Base-by-base conservation (phyloP, 2,888 invertebrate species). In the Antitype chi region DNA sequence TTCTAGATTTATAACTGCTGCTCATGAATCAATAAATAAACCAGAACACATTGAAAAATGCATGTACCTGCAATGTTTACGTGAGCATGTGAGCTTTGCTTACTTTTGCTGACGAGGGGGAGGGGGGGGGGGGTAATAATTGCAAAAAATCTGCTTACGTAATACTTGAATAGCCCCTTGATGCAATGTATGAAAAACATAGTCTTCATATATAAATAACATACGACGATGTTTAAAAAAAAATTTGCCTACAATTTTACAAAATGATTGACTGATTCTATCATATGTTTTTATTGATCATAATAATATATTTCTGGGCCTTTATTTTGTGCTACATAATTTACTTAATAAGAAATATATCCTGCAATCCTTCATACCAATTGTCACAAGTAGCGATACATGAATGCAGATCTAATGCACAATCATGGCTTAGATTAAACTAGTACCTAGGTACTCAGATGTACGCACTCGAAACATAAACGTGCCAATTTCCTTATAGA, bases 401-500 rank as follows among this genome's bases (percentile, higher is more conserved):
- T 13, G 32, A 68, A 79, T 43, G 38, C 53, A 74, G 60, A 69
- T 75, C 77, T 53, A 49, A 85, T 72, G 71, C 62, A 78, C 62
- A 62, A 81, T 78, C 60, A 72, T 63, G 59, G 53, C 69, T 76
- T 66, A 62, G 66, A 79, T 76, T 74, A 70, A 72, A 62, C 32
- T 32, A 59, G 68, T 68, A 68, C n/a, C 17, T n/a, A n/a, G n/a
- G n/a, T n/a, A 73, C 63, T 69, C 66, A 73, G 76, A 79, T 74
- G 66, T 73, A 74, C 67, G 66, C 78, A 78, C 81, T 84, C 80
- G 77, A 79, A 87, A 87, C 88, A 89, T 89, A 87, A 91, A 89
- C 85, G 84, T 80, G 81, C 84, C 84, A 80, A 89, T 90, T 91
- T 91, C 91, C 91, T 90, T 90, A 91, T 89, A 86, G 87, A 84